These are phyloP conservation scores for Oryzias dopingdopingensis DNA, from an alignment of 2,797 vertebrate genomes.

Conservation along the genomic window DNA sequence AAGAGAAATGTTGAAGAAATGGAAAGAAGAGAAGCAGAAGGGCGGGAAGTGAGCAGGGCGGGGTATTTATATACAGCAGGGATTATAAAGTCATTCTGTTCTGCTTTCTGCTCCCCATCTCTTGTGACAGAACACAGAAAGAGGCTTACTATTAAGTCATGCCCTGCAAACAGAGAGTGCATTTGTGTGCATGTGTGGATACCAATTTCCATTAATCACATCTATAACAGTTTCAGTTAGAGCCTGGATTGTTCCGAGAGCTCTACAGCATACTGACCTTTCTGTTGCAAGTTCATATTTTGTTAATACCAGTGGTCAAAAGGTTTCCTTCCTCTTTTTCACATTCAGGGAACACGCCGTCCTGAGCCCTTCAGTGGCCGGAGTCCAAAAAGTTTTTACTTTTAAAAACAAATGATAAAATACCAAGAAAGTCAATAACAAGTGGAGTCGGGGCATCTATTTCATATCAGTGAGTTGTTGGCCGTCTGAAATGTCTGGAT, in stretches of 20 bases:
- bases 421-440: conserved; percentile 67
- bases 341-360: conserved; percentile 14
- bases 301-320: conserved; percentile 34
- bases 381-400: conserved; percentile 59
- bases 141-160: conserved; percentile 71
- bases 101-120: conserved; percentile 72
- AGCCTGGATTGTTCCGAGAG: conserved; percentile 41
- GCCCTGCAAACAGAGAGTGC: conserved; percentile 58
- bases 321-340: conserved; percentile 15
- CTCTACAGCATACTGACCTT: conserved; percentile 49
- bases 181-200: conserved; percentile 27
- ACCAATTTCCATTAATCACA: conserved; percentile 57
- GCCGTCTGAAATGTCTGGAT: conserved; percentile 62
- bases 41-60: conserved; percentile 58
- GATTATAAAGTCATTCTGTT: conserved; percentile 76
- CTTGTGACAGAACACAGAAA: conserved; percentile 68
- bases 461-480: conserved; percentile 67
- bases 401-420: conserved; percentile 73
- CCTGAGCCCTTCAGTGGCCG: conserved; percentile 28
- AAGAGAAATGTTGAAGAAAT: conserved; percentile 48
- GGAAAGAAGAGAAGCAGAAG: conserved; percentile 35
- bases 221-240: conserved; percentile 53
- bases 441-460: conserved; percentile 57
- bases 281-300: conserved; percentile 21
- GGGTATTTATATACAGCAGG: conserved; percentile 67